phyloP scores from a whole-genome alignment of 2,888 invertebrate species.

The Tachina grossa region DNA sequence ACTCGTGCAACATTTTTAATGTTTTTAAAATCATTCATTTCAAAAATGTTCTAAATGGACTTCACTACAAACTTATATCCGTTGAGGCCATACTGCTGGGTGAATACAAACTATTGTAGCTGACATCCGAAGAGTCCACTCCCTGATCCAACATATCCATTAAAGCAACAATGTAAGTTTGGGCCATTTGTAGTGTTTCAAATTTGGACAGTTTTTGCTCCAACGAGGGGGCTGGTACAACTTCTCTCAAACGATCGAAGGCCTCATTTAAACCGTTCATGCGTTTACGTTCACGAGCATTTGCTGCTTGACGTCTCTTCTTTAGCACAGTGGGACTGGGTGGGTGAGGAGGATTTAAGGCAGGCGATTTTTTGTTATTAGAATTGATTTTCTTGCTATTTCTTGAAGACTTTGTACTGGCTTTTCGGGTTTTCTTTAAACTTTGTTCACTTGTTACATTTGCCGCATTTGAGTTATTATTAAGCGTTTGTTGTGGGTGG shows the following conservation, averaged over 20 bases:
- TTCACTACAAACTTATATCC: slow-evolving; percentile 56
- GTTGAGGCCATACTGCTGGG: slow-evolving; percentile 46
- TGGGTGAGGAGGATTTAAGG: slow-evolving; percentile 45
- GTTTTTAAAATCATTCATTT: too few species aligned
- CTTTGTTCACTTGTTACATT: not conserved
- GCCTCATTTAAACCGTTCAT: slow-evolving; percentile 91
- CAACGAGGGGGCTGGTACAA: slow-evolving; percentile 88
- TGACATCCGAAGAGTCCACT: slow-evolving; percentile 50
- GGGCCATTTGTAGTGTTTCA: slow-evolving; percentile 91
- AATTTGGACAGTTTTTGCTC: slow-evolving; percentile 90
- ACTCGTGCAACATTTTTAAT: too few species aligned
- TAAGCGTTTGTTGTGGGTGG: not conserved
- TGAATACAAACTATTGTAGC: slow-evolving; percentile 59
- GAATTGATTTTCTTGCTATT: not conserved
- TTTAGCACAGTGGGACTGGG: slow-evolving; percentile 85
- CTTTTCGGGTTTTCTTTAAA: not conserved
- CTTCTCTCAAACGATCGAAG: slow-evolving; percentile 88
- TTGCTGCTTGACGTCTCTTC: slow-evolving; percentile 87
- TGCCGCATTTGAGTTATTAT: not conserved
- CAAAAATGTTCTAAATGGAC: not conserved
- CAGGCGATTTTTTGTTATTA: not conserved
- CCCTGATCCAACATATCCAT: slow-evolving; percentile 85
- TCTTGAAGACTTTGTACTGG: slow-evolving; percentile 4
- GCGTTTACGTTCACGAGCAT: slow-evolving; percentile 88
- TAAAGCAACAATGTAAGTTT: slow-evolving; percentile 88